phyloP scores from a whole-genome alignment of 2,797 vertebrate genomes.

The Chelonia mydas region DNA sequence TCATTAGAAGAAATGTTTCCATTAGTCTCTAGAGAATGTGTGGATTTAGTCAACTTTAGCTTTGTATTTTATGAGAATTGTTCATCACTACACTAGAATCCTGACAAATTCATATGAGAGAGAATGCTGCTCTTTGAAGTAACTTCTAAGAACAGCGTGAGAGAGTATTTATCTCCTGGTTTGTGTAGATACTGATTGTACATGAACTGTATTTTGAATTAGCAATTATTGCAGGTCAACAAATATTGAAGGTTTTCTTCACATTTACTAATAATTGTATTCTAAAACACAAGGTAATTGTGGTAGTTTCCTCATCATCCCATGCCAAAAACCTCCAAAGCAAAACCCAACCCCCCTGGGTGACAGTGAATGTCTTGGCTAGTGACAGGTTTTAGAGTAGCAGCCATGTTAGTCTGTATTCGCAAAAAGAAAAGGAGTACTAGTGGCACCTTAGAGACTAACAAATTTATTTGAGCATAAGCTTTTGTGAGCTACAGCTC shows the following conservation, averaged over 20 bases:
- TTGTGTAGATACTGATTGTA: not conserved
- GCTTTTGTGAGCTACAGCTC: too few relatives aligned
- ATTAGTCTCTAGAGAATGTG: slow-evolving; percentile 9
- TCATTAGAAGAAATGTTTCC: not conserved
- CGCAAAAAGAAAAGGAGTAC: too few relatives aligned
- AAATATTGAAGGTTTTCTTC: not conserved
- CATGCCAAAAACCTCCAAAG: not conserved
- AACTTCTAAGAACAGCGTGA: not conserved
- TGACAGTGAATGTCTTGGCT: not conserved
- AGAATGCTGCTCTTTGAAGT: slow-evolving; percentile 9
- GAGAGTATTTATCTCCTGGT: not conserved
- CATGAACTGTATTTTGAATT: not conserved
- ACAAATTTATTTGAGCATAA: too few relatives aligned
- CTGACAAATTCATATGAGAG: not conserved
- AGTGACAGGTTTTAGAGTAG: too few relatives aligned
- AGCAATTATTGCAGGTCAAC: not conserved
- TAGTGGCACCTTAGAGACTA: too few relatives aligned
- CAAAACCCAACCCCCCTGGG: not conserved
- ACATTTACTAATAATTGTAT: not conserved
- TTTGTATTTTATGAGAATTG: slow-evolving; percentile 43
- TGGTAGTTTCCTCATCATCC: not conserved
- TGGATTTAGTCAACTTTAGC: not conserved
- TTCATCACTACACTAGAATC: not conserved
- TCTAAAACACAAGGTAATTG: slow-evolving; percentile 6
- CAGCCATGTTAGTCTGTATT: too few relatives aligned